A percentile compares a stretch with the other conserved stretches of the same genome.
Conservation (phyloP, 2,888 invertebrate species). For the Mimachlamys varia region DNA sequence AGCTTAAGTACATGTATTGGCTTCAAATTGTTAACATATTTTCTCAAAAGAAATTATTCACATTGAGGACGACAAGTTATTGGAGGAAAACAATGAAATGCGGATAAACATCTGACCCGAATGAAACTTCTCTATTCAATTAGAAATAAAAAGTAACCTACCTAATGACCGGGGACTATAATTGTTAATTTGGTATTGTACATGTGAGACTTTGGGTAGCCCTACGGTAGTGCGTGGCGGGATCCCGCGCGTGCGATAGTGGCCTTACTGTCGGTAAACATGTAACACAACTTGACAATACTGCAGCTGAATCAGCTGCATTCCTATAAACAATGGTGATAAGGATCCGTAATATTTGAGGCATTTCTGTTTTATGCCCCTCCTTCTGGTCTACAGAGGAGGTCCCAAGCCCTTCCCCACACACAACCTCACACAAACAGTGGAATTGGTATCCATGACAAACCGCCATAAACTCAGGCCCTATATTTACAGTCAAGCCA, state of each 20-base stretch:
- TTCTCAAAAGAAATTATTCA: neutral
- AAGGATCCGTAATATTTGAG: constrained; percentile 22
- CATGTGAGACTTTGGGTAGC: neutral
- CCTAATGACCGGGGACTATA: neutral
- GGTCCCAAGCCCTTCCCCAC: constrained; percentile 1
- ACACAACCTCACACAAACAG: neutral
- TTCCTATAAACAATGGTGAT: constrained; percentile 15
- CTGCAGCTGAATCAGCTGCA: neutral
- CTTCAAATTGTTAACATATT: neutral
- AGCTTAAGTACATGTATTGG: neutral
- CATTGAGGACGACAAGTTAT: constrained; percentile 11
- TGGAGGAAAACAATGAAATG: neutral
- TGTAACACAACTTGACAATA: constrained; percentile 25
- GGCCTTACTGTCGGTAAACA: neutral
- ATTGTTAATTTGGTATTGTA: constrained; percentile 27
- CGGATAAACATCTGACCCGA: constrained; percentile 16
- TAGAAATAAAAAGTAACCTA: constrained; percentile 32
- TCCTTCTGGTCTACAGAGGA: constrained; percentile 7
- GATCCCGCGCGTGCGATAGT: constrained; percentile 13
- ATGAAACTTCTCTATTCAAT: constrained; percentile 21
- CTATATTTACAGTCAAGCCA: constrained; percentile 2
- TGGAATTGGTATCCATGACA: constrained; percentile 4
- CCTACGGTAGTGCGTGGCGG: neutral
- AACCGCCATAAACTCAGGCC: neutral
- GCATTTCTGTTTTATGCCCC: constrained; percentile 5